Percentiles rank a stretch among this genome's conserved stretches.
These are phyloP conservation scores for Hypotaenidia philippensis DNA, from an alignment of 2,797 vertebrate species.

Conservation along the genomic window DNA sequence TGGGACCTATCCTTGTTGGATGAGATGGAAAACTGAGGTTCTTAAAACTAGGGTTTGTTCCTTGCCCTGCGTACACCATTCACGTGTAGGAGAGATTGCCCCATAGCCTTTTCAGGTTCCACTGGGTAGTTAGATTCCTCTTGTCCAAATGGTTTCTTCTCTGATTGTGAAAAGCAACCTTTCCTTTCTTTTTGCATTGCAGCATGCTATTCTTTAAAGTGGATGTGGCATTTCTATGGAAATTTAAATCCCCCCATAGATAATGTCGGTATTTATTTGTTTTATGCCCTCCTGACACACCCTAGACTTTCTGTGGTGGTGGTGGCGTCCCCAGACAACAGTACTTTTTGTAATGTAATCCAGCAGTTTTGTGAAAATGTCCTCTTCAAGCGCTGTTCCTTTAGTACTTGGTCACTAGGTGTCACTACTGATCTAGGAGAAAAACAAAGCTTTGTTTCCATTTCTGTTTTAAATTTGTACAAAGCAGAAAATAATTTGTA, in stretches of 20 bases:
- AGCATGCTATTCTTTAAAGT: neutral
- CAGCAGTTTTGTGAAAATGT: neutral
- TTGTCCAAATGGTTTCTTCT: neutral
- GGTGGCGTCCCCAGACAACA: neutral
- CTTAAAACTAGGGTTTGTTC: neutral
- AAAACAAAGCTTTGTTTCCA: conserved; percentile 11
- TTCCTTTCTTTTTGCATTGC: neutral
- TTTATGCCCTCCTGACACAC: neutral
- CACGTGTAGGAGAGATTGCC: neutral
- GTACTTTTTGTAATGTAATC: neutral
- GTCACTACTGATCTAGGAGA: conserved; percentile 74
- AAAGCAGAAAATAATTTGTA: conserved; percentile 4
- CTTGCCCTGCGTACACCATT: neutral
- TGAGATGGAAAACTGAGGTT: neutral
- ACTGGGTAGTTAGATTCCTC: neutral
- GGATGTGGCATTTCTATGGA: neutral
- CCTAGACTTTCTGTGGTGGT: neutral
- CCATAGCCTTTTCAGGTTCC: neutral
- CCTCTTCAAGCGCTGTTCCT: neutral
- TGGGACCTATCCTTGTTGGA: neutral
- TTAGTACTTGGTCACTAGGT: conserved; percentile 64
- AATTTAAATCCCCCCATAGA: neutral
- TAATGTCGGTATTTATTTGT: neutral
- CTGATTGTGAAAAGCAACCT: neutral
- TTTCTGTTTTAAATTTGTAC: neutral